Conservation (phyloP, 1,140 invertebrate genomes). For the Diachasmimorpha longicaudata region DNA sequence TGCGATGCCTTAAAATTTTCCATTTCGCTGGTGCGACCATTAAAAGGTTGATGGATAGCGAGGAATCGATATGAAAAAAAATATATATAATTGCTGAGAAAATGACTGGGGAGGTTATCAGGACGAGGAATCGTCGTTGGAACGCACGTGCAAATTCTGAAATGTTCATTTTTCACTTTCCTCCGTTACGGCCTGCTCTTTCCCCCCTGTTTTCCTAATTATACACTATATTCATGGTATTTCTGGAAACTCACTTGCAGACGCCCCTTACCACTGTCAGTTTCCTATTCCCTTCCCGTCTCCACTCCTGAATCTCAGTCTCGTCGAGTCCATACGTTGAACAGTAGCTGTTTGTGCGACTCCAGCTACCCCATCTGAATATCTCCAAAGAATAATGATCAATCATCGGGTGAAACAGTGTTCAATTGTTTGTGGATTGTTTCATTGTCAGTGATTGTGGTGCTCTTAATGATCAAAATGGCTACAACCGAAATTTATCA, state of each 20-base stretch:
- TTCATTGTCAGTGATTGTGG: not conserved
- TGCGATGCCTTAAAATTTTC: slow-evolving; percentile 4
- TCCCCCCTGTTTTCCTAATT: slow-evolving; percentile 12
- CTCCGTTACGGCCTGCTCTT: slow-evolving; percentile 18
- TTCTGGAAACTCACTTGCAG: slow-evolving; percentile 22
- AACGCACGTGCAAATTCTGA: not conserved
- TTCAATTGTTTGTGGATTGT: not conserved
- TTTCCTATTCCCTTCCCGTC: slow-evolving; percentile 23
- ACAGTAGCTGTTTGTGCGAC: not conserved
- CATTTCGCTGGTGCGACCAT: not conserved
- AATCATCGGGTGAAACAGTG: not conserved
- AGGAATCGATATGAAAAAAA: no score
- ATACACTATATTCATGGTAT: slow-evolving; percentile 19
- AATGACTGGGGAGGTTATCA: no score
- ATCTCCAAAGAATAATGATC: not conserved
- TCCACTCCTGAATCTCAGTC: slow-evolving; percentile 11
- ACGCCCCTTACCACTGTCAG: not conserved
- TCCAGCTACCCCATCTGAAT: not conserved
- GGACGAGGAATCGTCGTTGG: not conserved
- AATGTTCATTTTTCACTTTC: slow-evolving; percentile 10
- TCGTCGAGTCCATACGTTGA: not conserved
- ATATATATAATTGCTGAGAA: not conserved
- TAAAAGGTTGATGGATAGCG: not conserved
- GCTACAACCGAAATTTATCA: not conserved
- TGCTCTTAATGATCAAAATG: not conserved